phyloP scores from a whole-genome alignment of 2,888 invertebrate genomes.

The Serripes groenlandicus region DNA sequence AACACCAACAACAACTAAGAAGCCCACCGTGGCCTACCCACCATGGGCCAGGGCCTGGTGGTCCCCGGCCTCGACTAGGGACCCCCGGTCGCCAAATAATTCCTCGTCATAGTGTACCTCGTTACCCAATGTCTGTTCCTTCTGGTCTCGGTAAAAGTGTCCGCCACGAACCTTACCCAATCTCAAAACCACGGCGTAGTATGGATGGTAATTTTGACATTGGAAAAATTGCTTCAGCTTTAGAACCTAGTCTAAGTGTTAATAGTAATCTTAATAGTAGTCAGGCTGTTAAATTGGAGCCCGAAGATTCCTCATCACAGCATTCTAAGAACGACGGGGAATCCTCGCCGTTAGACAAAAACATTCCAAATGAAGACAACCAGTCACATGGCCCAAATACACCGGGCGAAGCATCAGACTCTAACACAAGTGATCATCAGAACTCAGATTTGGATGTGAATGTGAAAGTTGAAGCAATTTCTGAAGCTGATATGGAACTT shows the following conservation, averaged over 20 bases:
- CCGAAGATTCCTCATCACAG: background rate
- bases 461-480: slow-evolving; percentile 54
- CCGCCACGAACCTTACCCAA: slow-evolving; percentile 6
- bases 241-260: too few relatives aligned
- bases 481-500: slow-evolving; percentile 48
- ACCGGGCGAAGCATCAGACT: background rate
- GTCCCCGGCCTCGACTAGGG: background rate
- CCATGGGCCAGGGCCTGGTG: background rate
- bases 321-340: background rate
- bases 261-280: too few relatives aligned
- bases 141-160: background rate
- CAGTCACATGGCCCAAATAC: background rate
- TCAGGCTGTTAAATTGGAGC: background rate
- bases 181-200: slow-evolving; percentile 1
- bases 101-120: background rate
- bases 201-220: background rate
- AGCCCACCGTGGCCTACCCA: background rate
- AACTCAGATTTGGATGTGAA: slow-evolving; percentile 16
- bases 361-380: slow-evolving; percentile 2
- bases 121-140: background rate
- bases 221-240: background rate
- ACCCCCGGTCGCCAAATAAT: background rate
- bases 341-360: background rate
- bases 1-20: background rate
- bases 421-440: background rate